Base-by-base conservation (phyloP, 2,113 vertebrate genomes). In the Rhipidura dahli region DNA sequence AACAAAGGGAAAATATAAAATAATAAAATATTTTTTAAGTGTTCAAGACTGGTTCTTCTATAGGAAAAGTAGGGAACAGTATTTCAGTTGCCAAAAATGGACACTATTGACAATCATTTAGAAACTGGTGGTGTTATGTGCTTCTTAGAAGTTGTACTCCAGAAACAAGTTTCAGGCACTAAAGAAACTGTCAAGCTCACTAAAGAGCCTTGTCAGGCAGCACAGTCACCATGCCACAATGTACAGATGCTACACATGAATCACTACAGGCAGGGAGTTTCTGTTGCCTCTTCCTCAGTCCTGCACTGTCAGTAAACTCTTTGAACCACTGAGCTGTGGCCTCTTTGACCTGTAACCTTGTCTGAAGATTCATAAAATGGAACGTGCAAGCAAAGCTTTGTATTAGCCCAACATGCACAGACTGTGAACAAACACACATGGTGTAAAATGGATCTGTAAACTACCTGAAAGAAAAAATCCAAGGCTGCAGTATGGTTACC, bases 391-490 rank as follows among this genome's bases (percentile, higher is more conserved):
- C 11, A 50, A 39, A 75, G 44, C 7, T 40, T 54, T 37, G 7
- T n/a, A 59, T 70, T 49, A 66, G 35, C n/a, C 19, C 47, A 66
- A 66, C 30, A 70, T 5, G 14, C 22, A 88, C 42, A 56, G 33
- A 33, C 13, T 18, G 7, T 28, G 7, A 14, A 81, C 42, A 69
- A 90, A 84, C n/a, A 82, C 3, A 68, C 7, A 26, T 26, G n/a
- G 40, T 23, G 16, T 35, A 72, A 90, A 94, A 95, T 18, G 73
- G 87, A 81, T 93, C 69, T 78, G 87, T 83, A 94, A 90, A 88
- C 35, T 98, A 99, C 99, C 99, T 99, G 98, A 96, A 99, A 99
- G 97, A 99, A 99, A 98, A 99, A 99, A 98, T 99, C 98, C 96
- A 99, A 95, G 85, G 98, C 98, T 76, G 98, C 97, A 26, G 98